These are phyloP conservation scores for Centroberyx gerrardi DNA, from an alignment of 2,797 vertebrate species.

Conservation along the genomic window DNA sequence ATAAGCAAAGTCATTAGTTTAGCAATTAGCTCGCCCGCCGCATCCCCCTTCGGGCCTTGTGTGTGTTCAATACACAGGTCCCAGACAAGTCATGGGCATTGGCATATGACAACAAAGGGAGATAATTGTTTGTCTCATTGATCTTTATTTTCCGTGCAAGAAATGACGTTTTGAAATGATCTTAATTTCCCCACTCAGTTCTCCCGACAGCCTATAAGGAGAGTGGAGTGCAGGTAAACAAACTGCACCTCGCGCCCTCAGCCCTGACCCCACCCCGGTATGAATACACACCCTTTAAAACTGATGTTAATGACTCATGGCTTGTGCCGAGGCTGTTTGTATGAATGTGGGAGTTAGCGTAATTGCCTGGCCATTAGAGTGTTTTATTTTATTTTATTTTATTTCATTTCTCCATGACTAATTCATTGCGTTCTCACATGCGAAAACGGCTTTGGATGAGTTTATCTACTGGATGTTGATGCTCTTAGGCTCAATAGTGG, in stretches of 20 bases:
- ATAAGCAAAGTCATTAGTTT: conserved; percentile 73
- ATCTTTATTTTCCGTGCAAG: conserved; percentile 42
- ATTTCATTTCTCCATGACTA: conserved; percentile 17
- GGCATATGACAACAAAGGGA: conserved; percentile 51
- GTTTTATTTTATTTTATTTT: conserved; percentile 29
- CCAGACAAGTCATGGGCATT: conserved; percentile 51
- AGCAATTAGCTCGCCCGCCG: conserved; percentile 60
- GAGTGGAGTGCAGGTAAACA: conserved; percentile 55
- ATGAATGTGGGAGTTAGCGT: conserved; percentile 58
- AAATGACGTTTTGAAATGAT: conserved; percentile 45
- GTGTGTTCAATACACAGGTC: conserved; percentile 48
- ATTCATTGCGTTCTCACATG: conserved; percentile 31
- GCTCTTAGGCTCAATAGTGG: not conserved
- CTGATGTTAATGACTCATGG: conserved; percentile 63
- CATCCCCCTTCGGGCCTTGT: conserved; percentile 44
- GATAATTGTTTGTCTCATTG: conserved; percentile 53
- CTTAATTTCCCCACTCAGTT: conserved; percentile 37
- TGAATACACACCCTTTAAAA: conserved; percentile 44
- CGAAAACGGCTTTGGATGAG: not conserved
- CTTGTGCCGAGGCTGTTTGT: conserved; percentile 46
- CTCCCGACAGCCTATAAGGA: conserved; percentile 31
- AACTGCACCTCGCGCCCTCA: conserved; percentile 10
- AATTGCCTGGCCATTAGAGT: conserved; percentile 55
- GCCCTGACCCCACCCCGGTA: conserved; percentile 10
- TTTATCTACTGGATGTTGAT: conserved; percentile 15